A percentile compares a stretch with the other conserved stretches of the same genome.
phyloP scores from a whole-genome alignment of 1,140 invertebrate genomes.

The Drosophila pseudoananassae region DNA sequence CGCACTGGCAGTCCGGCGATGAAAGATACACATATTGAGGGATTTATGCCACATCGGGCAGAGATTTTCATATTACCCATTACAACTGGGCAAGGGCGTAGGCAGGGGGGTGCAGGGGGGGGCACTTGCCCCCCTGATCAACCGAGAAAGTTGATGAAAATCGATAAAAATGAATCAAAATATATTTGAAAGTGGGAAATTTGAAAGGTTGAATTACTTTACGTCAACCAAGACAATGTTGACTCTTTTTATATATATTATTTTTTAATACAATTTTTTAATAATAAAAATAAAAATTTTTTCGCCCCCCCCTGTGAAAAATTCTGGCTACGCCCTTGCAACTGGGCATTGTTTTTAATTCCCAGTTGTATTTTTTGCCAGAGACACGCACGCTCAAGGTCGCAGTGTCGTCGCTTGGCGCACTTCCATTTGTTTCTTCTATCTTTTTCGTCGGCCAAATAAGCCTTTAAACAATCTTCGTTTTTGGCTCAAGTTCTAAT shows the following conservation, averaged over 20 bases:
- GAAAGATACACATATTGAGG: slow-evolving; percentile 46
- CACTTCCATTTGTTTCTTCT: slow-evolving; percentile 48
- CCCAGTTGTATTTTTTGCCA: slow-evolving; percentile 2
- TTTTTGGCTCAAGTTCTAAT: slow-evolving; percentile 76
- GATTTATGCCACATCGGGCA: slow-evolving; percentile 22
- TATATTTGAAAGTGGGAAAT: too few species aligned
- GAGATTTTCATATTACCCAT: slow-evolving; percentile 28
- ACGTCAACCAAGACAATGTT: too few species aligned
- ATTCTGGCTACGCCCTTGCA: too few species aligned
- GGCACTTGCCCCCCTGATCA: too few species aligned
- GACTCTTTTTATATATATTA: too few species aligned
- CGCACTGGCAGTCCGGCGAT: slow-evolving; percentile 24
- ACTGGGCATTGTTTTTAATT: slow-evolving; percentile 3
- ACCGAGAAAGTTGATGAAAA: too few species aligned
- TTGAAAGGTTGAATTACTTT: too few species aligned
- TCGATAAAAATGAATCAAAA: too few species aligned
- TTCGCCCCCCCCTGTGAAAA: too few species aligned
- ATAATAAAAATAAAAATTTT: too few species aligned
- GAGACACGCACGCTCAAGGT: slow-evolving; percentile 60
- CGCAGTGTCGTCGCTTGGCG: slow-evolving; percentile 45
- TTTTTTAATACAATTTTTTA: too few species aligned
- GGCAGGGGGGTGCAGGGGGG: too few species aligned
- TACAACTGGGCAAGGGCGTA: background rate
- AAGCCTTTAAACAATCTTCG: slow-evolving; percentile 49
- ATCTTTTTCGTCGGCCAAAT: slow-evolving; percentile 25